A percentile compares a stretch with the other conserved stretches of the same genome.
Conservation (phyloP, 2,888 invertebrate species). For the Sesia apiformis region DNA sequence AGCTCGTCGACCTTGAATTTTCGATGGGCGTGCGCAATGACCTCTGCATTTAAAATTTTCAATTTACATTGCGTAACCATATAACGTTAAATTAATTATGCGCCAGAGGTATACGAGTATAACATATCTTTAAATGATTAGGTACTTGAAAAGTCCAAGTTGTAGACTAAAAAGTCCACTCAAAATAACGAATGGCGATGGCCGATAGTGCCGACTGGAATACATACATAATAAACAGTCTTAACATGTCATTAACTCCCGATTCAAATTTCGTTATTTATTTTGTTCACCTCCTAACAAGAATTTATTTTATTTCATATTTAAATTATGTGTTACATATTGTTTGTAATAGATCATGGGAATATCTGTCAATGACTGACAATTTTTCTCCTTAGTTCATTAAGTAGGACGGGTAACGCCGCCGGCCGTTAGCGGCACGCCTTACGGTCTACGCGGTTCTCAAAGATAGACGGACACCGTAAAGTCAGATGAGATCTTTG, state of each 20-base stretch:
- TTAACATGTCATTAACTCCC: too few species aligned
- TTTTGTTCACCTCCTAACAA: too few species aligned
- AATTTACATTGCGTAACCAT: not conserved
- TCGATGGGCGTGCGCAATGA: conserved; percentile 22
- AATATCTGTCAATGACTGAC: not conserved
- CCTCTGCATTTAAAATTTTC: conserved; percentile 10
- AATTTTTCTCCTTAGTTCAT: not conserved
- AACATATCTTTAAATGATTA: not conserved
- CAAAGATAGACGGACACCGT: not conserved
- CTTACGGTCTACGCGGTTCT: not conserved
- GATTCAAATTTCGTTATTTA: too few species aligned
- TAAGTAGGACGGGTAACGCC: not conserved
- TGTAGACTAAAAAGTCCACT: too few species aligned
- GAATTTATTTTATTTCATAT: too few species aligned
- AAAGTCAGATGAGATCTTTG: too few species aligned
- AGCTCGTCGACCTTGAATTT: conserved; percentile 22
- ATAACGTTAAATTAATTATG: not conserved
- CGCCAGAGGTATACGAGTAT: not conserved
- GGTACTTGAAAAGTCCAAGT: too few species aligned
- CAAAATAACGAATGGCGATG: too few species aligned
- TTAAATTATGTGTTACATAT: too few species aligned
- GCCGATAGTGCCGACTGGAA: too few species aligned
- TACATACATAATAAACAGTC: too few species aligned
- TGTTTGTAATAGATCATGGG: too few species aligned
- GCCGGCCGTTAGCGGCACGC: not conserved